Evolutionary conservation across 2,888 invertebrate species (phyloP), one percentile per base, ranked within the genome.

Genomic region (Eilema sororculum): DNA sequence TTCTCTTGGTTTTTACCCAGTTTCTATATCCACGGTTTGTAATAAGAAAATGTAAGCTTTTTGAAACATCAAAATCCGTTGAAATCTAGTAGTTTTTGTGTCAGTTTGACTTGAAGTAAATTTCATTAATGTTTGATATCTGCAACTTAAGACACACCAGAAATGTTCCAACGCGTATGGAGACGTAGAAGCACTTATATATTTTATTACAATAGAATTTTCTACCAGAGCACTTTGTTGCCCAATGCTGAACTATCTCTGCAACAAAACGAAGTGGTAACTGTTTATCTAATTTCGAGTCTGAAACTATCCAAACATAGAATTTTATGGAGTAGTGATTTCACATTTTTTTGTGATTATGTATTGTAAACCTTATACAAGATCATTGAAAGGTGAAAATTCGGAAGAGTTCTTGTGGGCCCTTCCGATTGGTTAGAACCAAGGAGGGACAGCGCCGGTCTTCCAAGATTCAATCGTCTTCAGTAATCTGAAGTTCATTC

Each of bases 131-230:
- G 28, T 28, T 12, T 12, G 33, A 1, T 33, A 33, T 33, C 28
- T 28, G 28, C 5, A 33, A 33, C 33, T 4, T 33, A 6, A 24
- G 1, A 16, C 25, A 20, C 28, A n/a, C 9, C n/a, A 33, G 24
- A 25, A 58, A 68, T 68, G 64, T 68, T 64, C 8, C 68, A 25
- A 58, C 41, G 56, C 20, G 22, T 24, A 12, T 58, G 63, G 28
- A 30, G 46, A 30, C 24, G 30, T 22, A 22, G 41, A 37, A 63
- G 66, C 1, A 63, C 58, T 1, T 81, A 72, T 68, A 41, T 73
- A 20, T 79, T 65, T 73, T 79, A 65, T 33, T 41, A 79, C 60
- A 79, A 75, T 64, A 71, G 70, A 3, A 68, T 82, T 30, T 80
- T 81, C 52, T 81, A 75, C 60, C 79, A 80, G 59, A 72, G 73